Percentiles rank a stretch among this genome's conserved stretches.
Evolutionary conservation across 2,888 invertebrate species (phyloP).

Genomic region (Cyclophora albipunctata): DNA sequence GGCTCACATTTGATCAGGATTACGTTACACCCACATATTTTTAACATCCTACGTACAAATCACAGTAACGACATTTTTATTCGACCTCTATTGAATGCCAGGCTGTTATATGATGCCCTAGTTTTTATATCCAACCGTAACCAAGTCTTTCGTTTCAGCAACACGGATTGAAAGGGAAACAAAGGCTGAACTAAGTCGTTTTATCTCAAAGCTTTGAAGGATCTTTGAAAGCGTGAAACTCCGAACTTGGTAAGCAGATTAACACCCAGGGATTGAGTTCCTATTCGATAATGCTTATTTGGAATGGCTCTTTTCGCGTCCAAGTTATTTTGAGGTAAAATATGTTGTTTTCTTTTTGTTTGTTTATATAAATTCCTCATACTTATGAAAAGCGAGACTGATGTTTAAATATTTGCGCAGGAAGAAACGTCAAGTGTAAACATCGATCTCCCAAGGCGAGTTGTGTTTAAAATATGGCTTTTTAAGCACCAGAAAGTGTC

Average conservation of each 20-base stretch:
- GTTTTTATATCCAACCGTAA: neutral
- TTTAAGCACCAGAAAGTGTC: slow-evolving; percentile 8
- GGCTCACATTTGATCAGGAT: slow-evolving; percentile 54
- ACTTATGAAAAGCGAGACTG: too few species aligned
- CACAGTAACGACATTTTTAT: slow-evolving; percentile 18
- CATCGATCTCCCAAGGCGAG: too few species aligned
- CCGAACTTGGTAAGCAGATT: slow-evolving; percentile 33
- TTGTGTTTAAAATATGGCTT: too few species aligned
- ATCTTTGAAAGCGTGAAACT: slow-evolving; percentile 19
- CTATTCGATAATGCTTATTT: slow-evolving; percentile 26
- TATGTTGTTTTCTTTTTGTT: too few species aligned
- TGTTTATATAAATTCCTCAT: too few species aligned
- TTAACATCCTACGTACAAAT: slow-evolving; percentile 27
- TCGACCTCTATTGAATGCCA: slow-evolving; percentile 15
- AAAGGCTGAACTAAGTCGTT: slow-evolving; percentile 19
- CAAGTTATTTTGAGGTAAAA: too few species aligned
- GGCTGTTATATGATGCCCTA: neutral
- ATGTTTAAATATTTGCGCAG: too few species aligned
- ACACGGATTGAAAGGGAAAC: slow-evolving; percentile 9
- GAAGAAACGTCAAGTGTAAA: too few species aligned
- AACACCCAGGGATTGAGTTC: slow-evolving; percentile 21
- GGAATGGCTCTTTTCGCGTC: slow-evolving; percentile 27
- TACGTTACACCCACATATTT: slow-evolving; percentile 42
- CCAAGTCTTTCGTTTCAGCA: neutral
- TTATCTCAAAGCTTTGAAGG: slow-evolving; percentile 25